Evolutionary conservation across 1,140 invertebrate species (phyloP).

Genomic region (Sinonovacula constricta): DNA sequence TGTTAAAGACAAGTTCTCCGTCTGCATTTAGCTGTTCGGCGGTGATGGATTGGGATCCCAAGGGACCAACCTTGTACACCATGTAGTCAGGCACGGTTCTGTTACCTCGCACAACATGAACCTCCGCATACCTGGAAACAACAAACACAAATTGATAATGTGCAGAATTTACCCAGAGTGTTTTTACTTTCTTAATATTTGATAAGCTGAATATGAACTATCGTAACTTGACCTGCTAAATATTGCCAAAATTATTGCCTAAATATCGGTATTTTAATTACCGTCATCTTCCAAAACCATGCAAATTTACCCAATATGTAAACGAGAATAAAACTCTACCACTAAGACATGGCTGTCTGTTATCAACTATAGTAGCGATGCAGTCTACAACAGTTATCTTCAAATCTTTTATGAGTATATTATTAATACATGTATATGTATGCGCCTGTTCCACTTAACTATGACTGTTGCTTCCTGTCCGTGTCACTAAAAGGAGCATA

Average conservation of each 20-base stretch:
- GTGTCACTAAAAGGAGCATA: too few relatives aligned
- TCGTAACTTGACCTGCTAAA: neutral
- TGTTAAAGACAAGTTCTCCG: conserved; percentile 36
- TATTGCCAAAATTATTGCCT: neutral
- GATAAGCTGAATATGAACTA: neutral
- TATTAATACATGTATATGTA: too few relatives aligned
- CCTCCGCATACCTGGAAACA: conserved; percentile 14
- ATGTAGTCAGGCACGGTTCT: conserved; percentile 33
- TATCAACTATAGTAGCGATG: too few relatives aligned
- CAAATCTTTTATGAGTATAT: too few relatives aligned
- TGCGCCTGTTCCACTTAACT: too few relatives aligned
- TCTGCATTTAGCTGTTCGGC: neutral
- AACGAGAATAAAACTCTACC: too few relatives aligned
- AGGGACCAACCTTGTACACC: conserved; percentile 43
- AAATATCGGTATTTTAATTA: neutral
- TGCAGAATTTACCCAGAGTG: neutral
- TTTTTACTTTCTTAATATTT: neutral
- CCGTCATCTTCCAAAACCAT: neutral
- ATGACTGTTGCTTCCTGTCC: too few relatives aligned
- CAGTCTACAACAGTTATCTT: too few relatives aligned
- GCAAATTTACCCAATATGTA: neutral
- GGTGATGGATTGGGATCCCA: neutral
- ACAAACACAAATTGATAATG: neutral
- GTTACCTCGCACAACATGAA: conserved; percentile 13
- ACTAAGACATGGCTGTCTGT: too few relatives aligned